Conservation (phyloP, 2,113 vertebrate species). For the Phoxinus phoxinus region DNA sequence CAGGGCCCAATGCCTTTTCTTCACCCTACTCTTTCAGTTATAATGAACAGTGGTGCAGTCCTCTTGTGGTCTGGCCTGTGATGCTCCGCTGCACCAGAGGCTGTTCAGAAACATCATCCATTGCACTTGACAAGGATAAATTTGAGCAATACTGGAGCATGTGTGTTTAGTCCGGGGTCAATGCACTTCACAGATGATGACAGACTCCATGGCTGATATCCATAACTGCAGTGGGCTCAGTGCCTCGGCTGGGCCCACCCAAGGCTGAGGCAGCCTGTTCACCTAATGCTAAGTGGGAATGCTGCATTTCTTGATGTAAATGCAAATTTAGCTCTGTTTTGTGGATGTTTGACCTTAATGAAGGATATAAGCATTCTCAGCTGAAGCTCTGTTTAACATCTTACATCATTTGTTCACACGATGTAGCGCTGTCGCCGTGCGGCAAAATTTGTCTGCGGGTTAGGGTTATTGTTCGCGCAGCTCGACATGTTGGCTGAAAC, state of each 20-base stretch:
- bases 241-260: neutral
- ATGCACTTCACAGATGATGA: constrained; percentile 38
- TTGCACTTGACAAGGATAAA: constrained; percentile 42
- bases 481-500: constrained; percentile 15
- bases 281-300: neutral
- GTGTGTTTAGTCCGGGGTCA: constrained; percentile 45
- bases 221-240: constrained; percentile 7
- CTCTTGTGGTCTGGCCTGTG: constrained; percentile 24
- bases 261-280: neutral
- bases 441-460: neutral
- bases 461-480: neutral
- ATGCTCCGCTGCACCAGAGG: constrained; percentile 27
- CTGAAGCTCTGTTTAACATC: constrained; percentile 11
- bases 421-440: neutral
- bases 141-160: constrained; percentile 40
- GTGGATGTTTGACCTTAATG: constrained; percentile 9
- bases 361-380: neutral
- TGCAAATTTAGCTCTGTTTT: constrained; percentile 1
- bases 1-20: neutral
- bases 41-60: constrained; percentile 31
- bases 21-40: neutral
- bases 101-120: constrained; percentile 35
- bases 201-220: constrained; percentile 22
- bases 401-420: constrained; percentile 12
- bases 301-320: neutral